A percentile compares a stretch with the other conserved stretches of the same genome.
Conservation (phyloP, 2,113 vertebrate species). For the Hemichromis elongatus region DNA sequence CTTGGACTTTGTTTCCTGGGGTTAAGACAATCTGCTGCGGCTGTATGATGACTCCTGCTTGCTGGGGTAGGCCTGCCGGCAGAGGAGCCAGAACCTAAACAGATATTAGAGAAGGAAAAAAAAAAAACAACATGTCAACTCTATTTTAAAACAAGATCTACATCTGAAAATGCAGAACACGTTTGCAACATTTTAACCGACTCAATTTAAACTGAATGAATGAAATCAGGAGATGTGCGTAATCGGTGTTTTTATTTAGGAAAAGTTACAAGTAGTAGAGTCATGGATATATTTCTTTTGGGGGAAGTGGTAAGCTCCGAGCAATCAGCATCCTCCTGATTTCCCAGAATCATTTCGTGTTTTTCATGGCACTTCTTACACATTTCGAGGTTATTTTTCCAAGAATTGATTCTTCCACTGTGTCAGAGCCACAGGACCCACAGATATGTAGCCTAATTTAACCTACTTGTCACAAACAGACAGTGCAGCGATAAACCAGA, state of each 20-base stretch:
- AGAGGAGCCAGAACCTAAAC: conserved; percentile 88
- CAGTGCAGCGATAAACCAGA: background rate
- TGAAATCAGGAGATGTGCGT: background rate
- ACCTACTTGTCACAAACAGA: background rate
- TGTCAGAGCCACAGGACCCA: background rate
- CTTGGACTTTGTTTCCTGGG: conserved; percentile 84
- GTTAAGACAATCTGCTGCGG: conserved; percentile 96
- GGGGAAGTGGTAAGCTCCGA: background rate
- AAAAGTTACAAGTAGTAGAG: background rate
- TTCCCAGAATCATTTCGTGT: background rate
- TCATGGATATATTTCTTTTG: background rate
- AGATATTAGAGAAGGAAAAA: background rate
- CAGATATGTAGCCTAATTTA: background rate
- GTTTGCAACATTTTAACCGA: background rate
- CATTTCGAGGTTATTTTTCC: background rate
- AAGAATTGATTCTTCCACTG: background rate
- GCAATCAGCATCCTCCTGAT: background rate
- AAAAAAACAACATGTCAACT: rapidly evolving
- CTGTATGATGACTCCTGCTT: conserved; percentile 97
- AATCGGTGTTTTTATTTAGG: background rate
- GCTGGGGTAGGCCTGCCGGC: conserved; percentile 88
- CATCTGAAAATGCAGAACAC: background rate
- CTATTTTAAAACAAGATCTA: background rate
- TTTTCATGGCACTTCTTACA: background rate
- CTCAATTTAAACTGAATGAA: background rate